These are phyloP conservation scores for Drosophila ficusphila DNA, from an alignment of 1,140 invertebrate genomes.

Conservation along the genomic window DNA sequence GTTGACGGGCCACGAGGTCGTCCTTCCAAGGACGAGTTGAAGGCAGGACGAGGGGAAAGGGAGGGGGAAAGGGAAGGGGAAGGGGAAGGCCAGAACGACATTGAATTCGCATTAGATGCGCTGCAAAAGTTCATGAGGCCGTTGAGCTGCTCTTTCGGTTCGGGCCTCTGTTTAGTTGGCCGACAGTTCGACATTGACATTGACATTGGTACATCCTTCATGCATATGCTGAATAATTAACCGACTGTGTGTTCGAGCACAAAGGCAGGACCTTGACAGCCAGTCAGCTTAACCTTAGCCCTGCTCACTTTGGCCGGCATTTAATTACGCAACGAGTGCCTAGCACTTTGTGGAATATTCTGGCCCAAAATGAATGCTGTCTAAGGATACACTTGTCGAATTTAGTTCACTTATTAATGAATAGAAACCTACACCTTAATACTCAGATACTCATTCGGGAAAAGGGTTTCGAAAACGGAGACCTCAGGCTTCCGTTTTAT, in stretches of 20 bases:
- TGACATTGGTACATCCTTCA: slow-evolving; percentile 49
- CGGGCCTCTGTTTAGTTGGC: slow-evolving; percentile 51
- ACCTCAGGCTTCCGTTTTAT: neutral
- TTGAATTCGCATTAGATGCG: slow-evolving; percentile 73
- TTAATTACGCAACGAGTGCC: slow-evolving; percentile 48
- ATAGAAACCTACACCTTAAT: no score
- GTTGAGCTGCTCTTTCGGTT: slow-evolving; percentile 48
- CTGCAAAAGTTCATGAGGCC: slow-evolving; percentile 70
- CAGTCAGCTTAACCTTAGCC: slow-evolving; percentile 42
- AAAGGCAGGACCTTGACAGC: slow-evolving; percentile 21
- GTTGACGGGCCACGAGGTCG: slow-evolving; percentile 37
- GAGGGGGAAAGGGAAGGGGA: neutral
- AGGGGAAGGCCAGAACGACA: slow-evolving; percentile 36
- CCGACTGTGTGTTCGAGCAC: slow-evolving; percentile 12
- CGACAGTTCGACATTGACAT: slow-evolving; percentile 67
- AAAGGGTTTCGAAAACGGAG: no score
- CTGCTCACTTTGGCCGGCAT: slow-evolving; percentile 12
- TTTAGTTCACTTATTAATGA: no score
- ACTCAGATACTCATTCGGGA: neutral
- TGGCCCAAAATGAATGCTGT: neutral
- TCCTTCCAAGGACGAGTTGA: slow-evolving; percentile 43
- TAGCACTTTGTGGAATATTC: neutral
- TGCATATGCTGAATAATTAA: slow-evolving; percentile 66
- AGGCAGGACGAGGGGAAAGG: neutral
- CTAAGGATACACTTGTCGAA: neutral